Base-by-base conservation (phyloP, 2,797 vertebrate genomes). In the Cossypha caffra region DNA sequence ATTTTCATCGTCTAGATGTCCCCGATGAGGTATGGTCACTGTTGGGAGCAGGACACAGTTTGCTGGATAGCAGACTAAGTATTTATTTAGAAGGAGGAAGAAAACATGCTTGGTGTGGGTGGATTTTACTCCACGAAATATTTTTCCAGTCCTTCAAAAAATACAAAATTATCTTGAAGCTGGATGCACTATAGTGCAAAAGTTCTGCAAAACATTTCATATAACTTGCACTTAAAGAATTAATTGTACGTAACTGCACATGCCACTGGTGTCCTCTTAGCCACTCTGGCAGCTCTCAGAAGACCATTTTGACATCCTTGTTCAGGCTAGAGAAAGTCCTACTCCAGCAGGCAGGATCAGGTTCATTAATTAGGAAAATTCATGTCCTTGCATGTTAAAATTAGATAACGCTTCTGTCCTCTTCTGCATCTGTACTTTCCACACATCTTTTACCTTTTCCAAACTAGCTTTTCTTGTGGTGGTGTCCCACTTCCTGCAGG, bases 241-340 rank as follows among this genome's bases (percentile, higher is more conserved):
- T 21, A 54, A 17, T 0, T 2, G 9, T 62, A 23, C 16, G 0
- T 58, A 62, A 63, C 11, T 43, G 37, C 10, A 54, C 0, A 0
- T 76, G 28, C 37, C 18, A 4, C 21, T 67, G 13, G 7, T 23
- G 5, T 42, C 42, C 37, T 69, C 24, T 59, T 69, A 68, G 28
- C 7, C 8, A 8, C 3, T 58, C 48, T 17, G 58, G 37, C 31
- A 31, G 28, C 9, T 76, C 11, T 43, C 21, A 13, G 24, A 67
- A 71, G 54, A 45, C 9, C 26, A 6, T 28, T 54, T 23, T 51
- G 35, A 21, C 2, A 8, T 25, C n/a, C 37, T 52, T 71, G 4
- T 29, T 71, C 29, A 35, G 37, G 7, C 29, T 57, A 11, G 24
- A 31, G 25, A 83, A 82, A 74, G 31, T 73, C 24, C 42, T 37